Base-by-base conservation (phyloP, 2,888 invertebrate species). In the Agapetus fuscipes region DNA sequence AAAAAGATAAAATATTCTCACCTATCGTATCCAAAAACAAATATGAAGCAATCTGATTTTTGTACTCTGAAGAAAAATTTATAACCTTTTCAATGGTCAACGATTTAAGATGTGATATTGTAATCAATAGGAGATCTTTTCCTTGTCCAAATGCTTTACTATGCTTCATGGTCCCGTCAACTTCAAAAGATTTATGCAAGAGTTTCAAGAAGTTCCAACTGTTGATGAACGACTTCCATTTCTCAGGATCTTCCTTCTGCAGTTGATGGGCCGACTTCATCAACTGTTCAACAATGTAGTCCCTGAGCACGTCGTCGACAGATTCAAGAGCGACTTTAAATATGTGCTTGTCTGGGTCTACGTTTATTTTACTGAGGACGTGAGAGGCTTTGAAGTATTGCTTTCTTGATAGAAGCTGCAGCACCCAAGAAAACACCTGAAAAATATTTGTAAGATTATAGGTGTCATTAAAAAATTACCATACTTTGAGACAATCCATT, bases 331-430 rank as follows among this genome's bases (percentile, higher is more conserved):
- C 80, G 30, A 78, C 59, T 7, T 60, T 57, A 54, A 68, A 66
- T 32, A 81, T 62, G 52, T 78, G 75, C 26, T 64, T 62, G 37
- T 66, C 59, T 10, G 79, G 71, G 52, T 74, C 69, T 43, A 74
- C 64, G 43, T 71, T 70, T n/a, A 75, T 70, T 58, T 80, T 80
- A 43, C 64, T 67, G 31, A 81, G 56, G 46, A 81, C 65, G 54
- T 78, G 80, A 17, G 75, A 66, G 10, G 77, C 78, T 60, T 76
- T 72, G 48, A 74, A 76, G 52, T 80, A 74, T 55, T 80, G 79
- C 52, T 71, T 74, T 42, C 76, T 64, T 32, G 67, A 58, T 25
- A 81, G 57, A 25, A 81, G 61, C 53, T 78, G 77, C 3, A 68
- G 62, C 3, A 77, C 71, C 80, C 80, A 80, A 39, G 68, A 57